Percentiles rank a stretch among this genome's conserved stretches.
Conservation (phyloP, 2,888 invertebrate genomes). For the Drosophila mimica region DNA sequence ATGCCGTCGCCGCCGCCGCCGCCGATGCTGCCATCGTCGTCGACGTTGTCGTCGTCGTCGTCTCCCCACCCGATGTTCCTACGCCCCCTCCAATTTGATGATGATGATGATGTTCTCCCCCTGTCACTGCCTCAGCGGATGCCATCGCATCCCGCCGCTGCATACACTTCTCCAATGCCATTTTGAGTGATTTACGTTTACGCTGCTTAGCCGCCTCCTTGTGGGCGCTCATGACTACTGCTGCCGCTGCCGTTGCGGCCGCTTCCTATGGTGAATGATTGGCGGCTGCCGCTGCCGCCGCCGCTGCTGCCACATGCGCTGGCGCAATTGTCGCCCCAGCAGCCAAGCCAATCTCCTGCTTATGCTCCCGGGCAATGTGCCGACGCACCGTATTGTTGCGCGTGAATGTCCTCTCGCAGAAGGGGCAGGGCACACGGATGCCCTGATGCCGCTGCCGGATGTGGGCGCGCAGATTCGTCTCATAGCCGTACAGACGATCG, state of each 20-base stretch:
- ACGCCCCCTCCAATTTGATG: not conserved
- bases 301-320: slow-evolving; percentile 82
- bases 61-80: slow-evolving; percentile 2
- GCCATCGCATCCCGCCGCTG: slow-evolving; percentile 82
- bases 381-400: slow-evolving; percentile 96
- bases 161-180: slow-evolving; percentile 84
- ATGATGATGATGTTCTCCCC: slow-evolving; percentile 22
- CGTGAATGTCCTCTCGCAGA: slow-evolving; percentile 95
- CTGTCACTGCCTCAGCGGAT: slow-evolving; percentile 38
- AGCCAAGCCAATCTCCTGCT: slow-evolving; percentile 87
- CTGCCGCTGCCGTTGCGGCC: slow-evolving; percentile 84
- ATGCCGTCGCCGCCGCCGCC: not conserved
- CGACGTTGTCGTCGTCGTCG: not conserved
- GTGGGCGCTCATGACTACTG: slow-evolving; percentile 84
- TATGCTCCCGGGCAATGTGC: slow-evolving; percentile 95
- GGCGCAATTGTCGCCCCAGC: slow-evolving; percentile 80
- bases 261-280: slow-evolving; percentile 85
- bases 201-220: slow-evolving; percentile 83
- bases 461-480: slow-evolving; percentile 96
- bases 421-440: slow-evolving; percentile 95
- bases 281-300: slow-evolving; percentile 82
- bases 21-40: not conserved
- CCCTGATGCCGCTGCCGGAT: slow-evolving; percentile 96
- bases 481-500: slow-evolving; percentile 96
- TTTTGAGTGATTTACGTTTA: slow-evolving; percentile 83